These are phyloP conservation scores for Myotis yumanensis DNA, from an alignment of 2,113 vertebrate genomes.

Conservation along the genomic window DNA sequence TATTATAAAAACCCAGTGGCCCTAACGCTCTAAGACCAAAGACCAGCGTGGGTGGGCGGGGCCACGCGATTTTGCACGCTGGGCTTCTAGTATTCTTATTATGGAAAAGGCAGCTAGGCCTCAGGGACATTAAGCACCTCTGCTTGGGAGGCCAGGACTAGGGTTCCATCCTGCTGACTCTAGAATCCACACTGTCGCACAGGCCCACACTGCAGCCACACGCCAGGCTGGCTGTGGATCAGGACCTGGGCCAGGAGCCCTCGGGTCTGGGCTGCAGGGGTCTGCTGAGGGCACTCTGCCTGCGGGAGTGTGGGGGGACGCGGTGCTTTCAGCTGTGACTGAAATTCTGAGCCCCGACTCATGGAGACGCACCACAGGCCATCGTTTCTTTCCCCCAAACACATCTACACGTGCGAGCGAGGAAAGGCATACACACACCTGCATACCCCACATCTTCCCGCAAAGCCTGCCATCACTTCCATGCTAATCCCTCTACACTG, in stretches of 20 bases:
- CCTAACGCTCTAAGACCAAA: no score
- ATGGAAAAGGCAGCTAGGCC: neutral
- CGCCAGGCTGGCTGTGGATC: accelerated
- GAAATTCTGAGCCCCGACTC: neutral
- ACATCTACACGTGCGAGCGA: no score
- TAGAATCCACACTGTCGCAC: neutral
- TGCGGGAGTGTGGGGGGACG: accelerated
- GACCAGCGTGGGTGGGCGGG: no score
- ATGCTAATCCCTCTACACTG: neutral
- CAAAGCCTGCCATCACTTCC: neutral
- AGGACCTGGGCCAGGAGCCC: neutral
- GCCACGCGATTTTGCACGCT: accelerated
- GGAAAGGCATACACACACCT: accelerated
- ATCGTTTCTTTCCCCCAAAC: neutral
- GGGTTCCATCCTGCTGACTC: neutral
- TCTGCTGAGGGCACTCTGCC: neutral
- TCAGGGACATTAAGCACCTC: neutral
- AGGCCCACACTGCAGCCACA: neutral
- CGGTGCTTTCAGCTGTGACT: neutral
- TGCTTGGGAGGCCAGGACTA: neutral
- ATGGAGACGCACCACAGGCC: neutral
- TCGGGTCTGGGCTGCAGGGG: neutral
- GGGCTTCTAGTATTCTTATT: neutral
- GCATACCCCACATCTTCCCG: neutral
- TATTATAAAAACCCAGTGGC: neutral